Evolutionary conservation across 2,888 invertebrate species (phyloP), one percentile per base, ranked within the genome.

Genomic region (Yponomeuta plumbellus): DNA sequence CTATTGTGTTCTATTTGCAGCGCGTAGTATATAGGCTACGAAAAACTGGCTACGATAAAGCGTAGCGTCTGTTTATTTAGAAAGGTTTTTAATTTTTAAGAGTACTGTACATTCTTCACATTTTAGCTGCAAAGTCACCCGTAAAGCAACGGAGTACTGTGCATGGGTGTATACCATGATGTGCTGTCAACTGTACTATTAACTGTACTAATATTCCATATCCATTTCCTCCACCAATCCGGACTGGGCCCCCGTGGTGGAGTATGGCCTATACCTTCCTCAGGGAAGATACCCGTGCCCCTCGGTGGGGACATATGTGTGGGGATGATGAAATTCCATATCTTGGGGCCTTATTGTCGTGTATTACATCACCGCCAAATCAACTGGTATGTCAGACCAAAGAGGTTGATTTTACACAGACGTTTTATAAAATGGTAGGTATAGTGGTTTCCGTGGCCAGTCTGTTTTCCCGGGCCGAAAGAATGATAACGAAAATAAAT

Each of bases 401-500:
- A 17, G 13, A 17, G 44, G 17, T 13, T 52, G 17, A 52, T 52
- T 52, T 52, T 3, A 17, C 17, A 17, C 3, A 13, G 44, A 17
- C 17, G 17, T 52, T 17, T 4, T 52, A 17, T 52, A 52, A 52
- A 17, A 8, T 26, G 8, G 1, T 8, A 8, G 6, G 17, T 52
- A 17, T 13, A 17, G 17, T 17, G 0, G 44, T 1, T 61, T 23
- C 61, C 58, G 17, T 61, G 21, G 20, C n/a, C 75, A 76, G 67
- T 75, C 72, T 77, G 78, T 80, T 80, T 83, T 69, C 69, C 69
- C 69, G 44, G 70, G 67, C 69, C 61, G 65, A 69, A 67, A 69
- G 68, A 65, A 69, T 70, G 70, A 82, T 52, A 66, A 68, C 69
- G 69, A 65, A 70, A 70, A 70, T 84, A 86, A 88, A 87, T 86